These are phyloP conservation scores for Agrypnia vestita DNA, from an alignment of 1,140 invertebrate species.

Conservation along the genomic window DNA sequence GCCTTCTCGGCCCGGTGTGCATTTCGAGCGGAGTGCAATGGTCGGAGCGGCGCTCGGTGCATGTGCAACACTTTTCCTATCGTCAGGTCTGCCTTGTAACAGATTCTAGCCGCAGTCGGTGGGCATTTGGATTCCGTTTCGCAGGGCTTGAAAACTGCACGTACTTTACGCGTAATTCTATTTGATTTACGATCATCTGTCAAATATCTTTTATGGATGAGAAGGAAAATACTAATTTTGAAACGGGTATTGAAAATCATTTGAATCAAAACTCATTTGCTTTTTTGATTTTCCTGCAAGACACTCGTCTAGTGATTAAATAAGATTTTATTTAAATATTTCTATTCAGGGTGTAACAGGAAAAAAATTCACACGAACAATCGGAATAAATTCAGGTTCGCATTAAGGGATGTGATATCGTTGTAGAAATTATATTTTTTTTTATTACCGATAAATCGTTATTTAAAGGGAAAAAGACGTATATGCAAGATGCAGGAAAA, in stretches of 20 bases:
- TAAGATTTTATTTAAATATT: too few relatives aligned
- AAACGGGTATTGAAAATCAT: background rate
- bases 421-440: too few relatives aligned
- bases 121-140: background rate
- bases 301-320: too few relatives aligned
- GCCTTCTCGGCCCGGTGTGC: background rate
- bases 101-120: background rate
- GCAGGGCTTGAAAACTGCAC: background rate
- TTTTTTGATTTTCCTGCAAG: too few relatives aligned
- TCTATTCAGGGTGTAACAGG: too few relatives aligned
- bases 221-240: background rate
- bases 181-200: background rate
- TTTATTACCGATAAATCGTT: too few relatives aligned
- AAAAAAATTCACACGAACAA: too few relatives aligned
- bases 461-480: too few relatives aligned
- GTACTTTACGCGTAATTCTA: too few relatives aligned
- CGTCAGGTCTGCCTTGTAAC: slow-evolving; percentile 21
- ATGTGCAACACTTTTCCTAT: background rate
- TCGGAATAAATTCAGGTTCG: too few relatives aligned
- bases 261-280: background rate
- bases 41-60: background rate
- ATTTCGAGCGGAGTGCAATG: slow-evolving; percentile 15
- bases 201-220: background rate
- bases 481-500: too few relatives aligned
- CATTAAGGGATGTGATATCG: too few relatives aligned